Base-by-base conservation (phyloP, 2,888 invertebrate genomes). In the Mystacides longicornis region DNA sequence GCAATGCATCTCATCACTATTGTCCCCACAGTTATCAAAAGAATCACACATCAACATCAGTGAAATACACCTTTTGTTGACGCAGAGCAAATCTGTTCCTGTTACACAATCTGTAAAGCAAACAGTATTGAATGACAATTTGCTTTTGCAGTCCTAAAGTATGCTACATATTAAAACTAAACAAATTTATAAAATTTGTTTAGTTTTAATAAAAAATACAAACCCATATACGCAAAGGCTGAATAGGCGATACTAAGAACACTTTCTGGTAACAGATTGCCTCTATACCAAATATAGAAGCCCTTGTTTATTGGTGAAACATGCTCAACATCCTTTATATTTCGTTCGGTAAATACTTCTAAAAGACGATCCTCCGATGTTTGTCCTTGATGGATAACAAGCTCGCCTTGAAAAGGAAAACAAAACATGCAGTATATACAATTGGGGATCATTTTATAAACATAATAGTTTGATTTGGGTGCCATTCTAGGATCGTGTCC, bases 21-120 rank as follows among this genome's bases (percentile, higher is more conserved):
- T 55, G 23, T 61, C 61, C 23, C 61, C 61, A 37, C 61, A 61
- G 37, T 59, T 54, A 37, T 61, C 61, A 47, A 61, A 22, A 2
- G 59, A 53, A 46, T 61, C 55, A 23, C 61, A 61, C 43, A 59
- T 51, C 9, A 61, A 42, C 2, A 52, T 51, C 18, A 33, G 42
- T 43, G 57, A 53, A 27, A 61, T 59, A 21, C 61, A 61, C 27
- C 59, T 53, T n/a, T 59, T 61, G 31, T 61, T 61, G 9, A 23
- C 31, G n/a, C 61, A 61, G 3, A 55, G 48, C 14, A 54, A 47
- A 49, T 61, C 61, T 23, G 56, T 37, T 18, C 57, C 57, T 7
- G 53, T 20, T 4, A 57, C 22, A 20, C 61, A 61, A 53, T 58
- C 61, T 61, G 23, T 16, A 58, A 58, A 52, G 5, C 5, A 18